These are phyloP conservation scores for Leucopsar rothschildi DNA, from an alignment of 2,113 vertebrate species.

Conservation along the genomic window DNA sequence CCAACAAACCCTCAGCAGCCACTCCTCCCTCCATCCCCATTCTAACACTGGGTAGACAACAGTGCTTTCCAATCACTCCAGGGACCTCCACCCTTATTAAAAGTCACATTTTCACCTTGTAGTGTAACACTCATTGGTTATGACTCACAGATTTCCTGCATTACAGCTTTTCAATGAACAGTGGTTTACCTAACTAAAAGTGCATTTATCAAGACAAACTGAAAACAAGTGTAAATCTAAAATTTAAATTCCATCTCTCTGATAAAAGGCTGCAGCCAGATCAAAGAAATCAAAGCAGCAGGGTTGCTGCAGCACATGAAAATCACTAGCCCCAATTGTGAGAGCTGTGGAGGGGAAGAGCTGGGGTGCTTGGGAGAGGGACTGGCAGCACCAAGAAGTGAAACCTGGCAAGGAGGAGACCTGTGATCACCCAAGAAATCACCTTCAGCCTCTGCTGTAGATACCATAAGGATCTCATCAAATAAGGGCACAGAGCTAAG, in stretches of 20 bases:
- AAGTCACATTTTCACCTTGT: background rate
- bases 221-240: background rate
- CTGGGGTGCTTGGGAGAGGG: background rate
- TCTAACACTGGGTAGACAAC: background rate
- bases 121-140: background rate
- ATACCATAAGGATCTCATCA: fast-evolving
- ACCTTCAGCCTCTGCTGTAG: background rate
- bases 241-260: background rate
- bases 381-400: background rate
- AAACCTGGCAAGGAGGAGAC: background rate
- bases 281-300: background rate
- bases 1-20: background rate
- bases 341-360: background rate
- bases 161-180: background rate
- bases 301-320: background rate
- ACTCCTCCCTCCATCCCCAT: background rate
- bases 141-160: background rate
- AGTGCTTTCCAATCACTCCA: background rate
- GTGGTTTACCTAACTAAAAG: background rate
- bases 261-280: background rate
- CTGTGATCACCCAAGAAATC: background rate
- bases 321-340: background rate
- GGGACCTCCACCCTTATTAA: background rate
- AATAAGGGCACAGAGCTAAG: background rate
- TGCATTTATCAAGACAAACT: background rate